A percentile compares a stretch with the other conserved stretches of the same genome.
These are phyloP conservation scores for Malurus leucopterus DNA, from an alignment of 2,797 vertebrate genomes.

Conservation along the genomic window DNA sequence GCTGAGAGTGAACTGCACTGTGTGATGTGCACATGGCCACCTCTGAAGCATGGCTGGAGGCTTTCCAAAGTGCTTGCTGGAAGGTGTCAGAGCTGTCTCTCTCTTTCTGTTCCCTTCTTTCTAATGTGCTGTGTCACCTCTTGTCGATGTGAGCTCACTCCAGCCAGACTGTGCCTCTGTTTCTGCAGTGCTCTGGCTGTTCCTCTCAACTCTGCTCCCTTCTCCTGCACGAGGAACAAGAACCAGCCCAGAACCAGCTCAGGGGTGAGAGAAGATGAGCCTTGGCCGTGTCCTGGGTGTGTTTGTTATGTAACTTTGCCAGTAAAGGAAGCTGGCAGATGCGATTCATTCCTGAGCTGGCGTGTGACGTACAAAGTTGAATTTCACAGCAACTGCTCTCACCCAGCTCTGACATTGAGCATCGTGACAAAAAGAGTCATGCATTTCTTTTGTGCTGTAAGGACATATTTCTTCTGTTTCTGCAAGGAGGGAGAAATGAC, in stretches of 20 bases:
- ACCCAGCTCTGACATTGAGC: neutral
- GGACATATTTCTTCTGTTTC: neutral
- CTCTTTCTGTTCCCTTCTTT: neutral
- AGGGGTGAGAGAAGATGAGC: neutral
- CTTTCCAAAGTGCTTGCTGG: neutral
- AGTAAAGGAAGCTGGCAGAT: neutral
- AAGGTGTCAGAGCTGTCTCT: constrained; percentile 6
- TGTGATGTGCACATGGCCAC: rapidly evolving
- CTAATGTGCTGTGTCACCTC: neutral
- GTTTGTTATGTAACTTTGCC: neutral
- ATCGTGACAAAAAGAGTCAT: neutral
- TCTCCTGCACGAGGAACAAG: neutral
- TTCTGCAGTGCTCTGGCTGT: neutral
- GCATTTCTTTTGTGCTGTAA: neutral
- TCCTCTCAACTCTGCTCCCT: neutral
- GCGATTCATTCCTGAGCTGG: neutral
- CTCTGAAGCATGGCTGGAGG: neutral
- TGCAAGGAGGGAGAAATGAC: neutral
- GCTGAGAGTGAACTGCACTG: neutral
- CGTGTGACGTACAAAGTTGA: neutral
- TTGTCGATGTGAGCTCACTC: neutral
- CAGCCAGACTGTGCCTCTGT: neutral
- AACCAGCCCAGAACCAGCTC: neutral
- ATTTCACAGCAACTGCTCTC: neutral
- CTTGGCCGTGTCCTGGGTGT: neutral